These are phyloP conservation scores for Diabrotica undecimpunctata DNA, from an alignment of 1,140 invertebrate species.

Conservation along the genomic window DNA sequence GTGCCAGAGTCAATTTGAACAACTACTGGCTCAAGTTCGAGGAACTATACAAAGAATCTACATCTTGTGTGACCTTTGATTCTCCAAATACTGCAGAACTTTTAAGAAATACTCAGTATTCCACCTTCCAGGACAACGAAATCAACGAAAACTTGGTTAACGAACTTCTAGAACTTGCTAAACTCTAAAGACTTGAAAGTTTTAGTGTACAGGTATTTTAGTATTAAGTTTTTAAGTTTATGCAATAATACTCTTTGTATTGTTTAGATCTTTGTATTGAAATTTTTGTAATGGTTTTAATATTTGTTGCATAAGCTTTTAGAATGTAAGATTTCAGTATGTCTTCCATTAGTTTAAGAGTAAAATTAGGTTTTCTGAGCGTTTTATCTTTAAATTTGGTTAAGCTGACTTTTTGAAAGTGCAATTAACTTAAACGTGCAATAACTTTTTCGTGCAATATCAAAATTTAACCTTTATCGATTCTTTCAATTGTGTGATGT, in stretches of 20 bases:
- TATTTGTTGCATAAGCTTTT: background rate
- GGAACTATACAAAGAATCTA: constrained; percentile 49
- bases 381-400: constrained; percentile 17
- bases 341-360: constrained; percentile 12
- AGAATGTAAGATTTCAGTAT: background rate
- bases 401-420: constrained; percentile 30
- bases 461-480: background rate
- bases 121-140: constrained; percentile 47
- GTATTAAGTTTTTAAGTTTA: background rate
- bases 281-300: no score
- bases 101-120: constrained; percentile 41
- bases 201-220: constrained; percentile 21
- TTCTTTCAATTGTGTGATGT: no score
- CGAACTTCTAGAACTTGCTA: constrained; percentile 49
- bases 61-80: constrained; percentile 48
- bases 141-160: constrained; percentile 55
- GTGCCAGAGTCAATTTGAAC: constrained; percentile 55
- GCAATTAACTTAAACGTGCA: constrained; percentile 22
- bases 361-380: constrained; percentile 16
- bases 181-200: constrained; percentile 20
- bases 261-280: background rate
- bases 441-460: background rate
- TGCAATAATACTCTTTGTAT: background rate
- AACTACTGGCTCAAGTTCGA: constrained; percentile 57
- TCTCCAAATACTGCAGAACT: constrained; percentile 26